Evolutionary conservation across 2,797 vertebrate species (phyloP).

Genomic region (Pteronotus mesoamericanus): DNA sequence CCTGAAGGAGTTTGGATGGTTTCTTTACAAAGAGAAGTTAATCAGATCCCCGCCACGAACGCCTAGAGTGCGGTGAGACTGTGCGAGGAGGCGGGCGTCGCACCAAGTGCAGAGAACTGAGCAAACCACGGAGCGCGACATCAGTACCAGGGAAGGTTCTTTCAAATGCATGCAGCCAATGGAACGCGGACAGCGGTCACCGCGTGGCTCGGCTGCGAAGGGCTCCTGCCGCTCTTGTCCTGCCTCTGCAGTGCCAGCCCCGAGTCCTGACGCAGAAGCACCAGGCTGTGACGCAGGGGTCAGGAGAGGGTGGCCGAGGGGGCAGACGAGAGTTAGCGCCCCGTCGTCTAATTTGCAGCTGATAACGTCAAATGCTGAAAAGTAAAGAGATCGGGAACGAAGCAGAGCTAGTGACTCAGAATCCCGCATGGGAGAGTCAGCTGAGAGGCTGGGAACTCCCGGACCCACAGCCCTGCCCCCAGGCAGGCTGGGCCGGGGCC

Average conservation of each 20-base stretch:
- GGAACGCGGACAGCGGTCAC: background rate
- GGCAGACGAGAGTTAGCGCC: background rate
- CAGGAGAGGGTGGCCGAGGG: too few relatives aligned
- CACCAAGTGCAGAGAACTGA: background rate
- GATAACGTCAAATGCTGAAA: background rate
- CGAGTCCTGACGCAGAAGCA: accelerated
- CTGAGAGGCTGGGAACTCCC: background rate
- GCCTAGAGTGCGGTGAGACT: background rate
- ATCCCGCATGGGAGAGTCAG: background rate
- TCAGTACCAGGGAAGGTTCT: background rate
- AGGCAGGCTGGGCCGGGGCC: background rate
- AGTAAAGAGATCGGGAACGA: background rate
- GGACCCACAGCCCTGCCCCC: background rate
- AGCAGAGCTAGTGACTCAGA: background rate
- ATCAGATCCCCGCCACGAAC: too few relatives aligned
- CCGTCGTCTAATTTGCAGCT: background rate
- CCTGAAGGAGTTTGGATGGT: background rate
- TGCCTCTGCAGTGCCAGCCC: accelerated
- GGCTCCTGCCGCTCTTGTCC: too few relatives aligned
- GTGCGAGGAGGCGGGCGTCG: background rate
- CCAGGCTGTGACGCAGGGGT: accelerated
- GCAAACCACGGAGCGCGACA: background rate
- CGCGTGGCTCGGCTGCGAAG: accelerated
- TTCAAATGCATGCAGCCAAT: background rate
- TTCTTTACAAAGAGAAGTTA: background rate